phyloP scores from a whole-genome alignment of 2,888 invertebrate genomes.

The Xylota segnis region DNA sequence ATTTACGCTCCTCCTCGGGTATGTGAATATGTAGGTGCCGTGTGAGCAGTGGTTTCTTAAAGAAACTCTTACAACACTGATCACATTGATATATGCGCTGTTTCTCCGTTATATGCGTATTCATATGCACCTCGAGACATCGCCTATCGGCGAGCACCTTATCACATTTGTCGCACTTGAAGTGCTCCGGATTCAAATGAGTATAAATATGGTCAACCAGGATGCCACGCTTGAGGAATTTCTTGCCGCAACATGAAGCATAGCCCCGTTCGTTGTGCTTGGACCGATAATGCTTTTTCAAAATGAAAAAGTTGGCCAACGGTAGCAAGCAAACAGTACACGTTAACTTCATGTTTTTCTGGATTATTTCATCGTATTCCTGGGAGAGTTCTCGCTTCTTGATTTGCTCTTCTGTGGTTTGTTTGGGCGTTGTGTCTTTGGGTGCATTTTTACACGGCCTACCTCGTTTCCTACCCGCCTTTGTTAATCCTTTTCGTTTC shows the following conservation, averaged over 20 bases:
- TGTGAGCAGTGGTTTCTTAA: constrained; percentile 79
- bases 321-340: constrained; percentile 80
- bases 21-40: constrained; percentile 82
- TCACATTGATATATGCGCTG: constrained; percentile 81
- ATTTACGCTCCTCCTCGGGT: constrained; percentile 80
- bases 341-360: constrained; percentile 80
- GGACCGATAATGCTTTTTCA: constrained; percentile 79
- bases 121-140: constrained; percentile 80
- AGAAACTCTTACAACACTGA: constrained; percentile 81
- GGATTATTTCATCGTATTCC: constrained; percentile 80
- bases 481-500: constrained; percentile 25
- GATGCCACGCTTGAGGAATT: constrained; percentile 80
- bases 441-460: constrained; percentile 45
- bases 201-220: constrained; percentile 82
- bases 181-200: constrained; percentile 82
- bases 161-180: constrained; percentile 81
- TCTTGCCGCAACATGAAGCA: constrained; percentile 81
- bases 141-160: constrained; percentile 80
- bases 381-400: constrained; percentile 73
- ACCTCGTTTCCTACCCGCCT: constrained; percentile 55
- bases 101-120: constrained; percentile 80
- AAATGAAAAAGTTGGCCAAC: constrained; percentile 79
- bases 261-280: constrained; percentile 81
- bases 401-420: constrained; percentile 48
- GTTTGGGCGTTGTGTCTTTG: constrained; percentile 25